These are phyloP conservation scores for Kryptopterus vitreolus DNA, from an alignment of 2,797 vertebrate species.

Conservation along the genomic window DNA sequence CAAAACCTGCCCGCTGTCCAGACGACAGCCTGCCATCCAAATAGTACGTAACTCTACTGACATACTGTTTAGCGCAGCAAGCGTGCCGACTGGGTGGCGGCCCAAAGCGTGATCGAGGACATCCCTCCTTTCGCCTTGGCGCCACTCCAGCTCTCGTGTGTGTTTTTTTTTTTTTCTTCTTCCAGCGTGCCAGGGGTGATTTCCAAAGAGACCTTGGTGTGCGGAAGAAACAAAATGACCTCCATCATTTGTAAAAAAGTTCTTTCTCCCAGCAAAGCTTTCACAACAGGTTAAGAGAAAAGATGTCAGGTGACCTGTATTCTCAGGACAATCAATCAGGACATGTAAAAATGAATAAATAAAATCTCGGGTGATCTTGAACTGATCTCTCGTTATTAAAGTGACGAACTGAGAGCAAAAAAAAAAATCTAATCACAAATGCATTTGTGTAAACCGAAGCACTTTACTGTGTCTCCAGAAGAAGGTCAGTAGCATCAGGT, in stretches of 20 bases:
- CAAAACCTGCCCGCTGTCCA: neutral
- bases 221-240: neutral
- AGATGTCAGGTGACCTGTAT: constrained; percentile 41
- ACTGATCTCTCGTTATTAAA: no score
- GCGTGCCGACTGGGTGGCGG: constrained; percentile 17
- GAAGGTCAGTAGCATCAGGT: constrained; percentile 30
- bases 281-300: constrained; percentile 34
- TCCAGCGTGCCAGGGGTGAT: constrained; percentile 48
- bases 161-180: no score
- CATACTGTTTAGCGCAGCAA: constrained; percentile 1
- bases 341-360: constrained; percentile 29
- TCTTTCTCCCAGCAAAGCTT: constrained; percentile 1
- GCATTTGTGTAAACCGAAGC: constrained; percentile 2
- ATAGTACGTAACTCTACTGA: neutral
- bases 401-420: no score
- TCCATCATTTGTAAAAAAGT: neutral
- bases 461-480: constrained; percentile 12
- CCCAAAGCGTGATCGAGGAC: constrained; percentile 34
- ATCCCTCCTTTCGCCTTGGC: constrained; percentile 47
- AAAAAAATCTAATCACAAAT: constrained; percentile 2
- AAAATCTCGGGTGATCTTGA: no score
- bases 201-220: constrained; percentile 25
- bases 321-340: no score
- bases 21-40: neutral
- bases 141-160: constrained; percentile 52